Conservation (phyloP, 1,140 invertebrate genomes). For the Steinernema feltiae region DNA sequence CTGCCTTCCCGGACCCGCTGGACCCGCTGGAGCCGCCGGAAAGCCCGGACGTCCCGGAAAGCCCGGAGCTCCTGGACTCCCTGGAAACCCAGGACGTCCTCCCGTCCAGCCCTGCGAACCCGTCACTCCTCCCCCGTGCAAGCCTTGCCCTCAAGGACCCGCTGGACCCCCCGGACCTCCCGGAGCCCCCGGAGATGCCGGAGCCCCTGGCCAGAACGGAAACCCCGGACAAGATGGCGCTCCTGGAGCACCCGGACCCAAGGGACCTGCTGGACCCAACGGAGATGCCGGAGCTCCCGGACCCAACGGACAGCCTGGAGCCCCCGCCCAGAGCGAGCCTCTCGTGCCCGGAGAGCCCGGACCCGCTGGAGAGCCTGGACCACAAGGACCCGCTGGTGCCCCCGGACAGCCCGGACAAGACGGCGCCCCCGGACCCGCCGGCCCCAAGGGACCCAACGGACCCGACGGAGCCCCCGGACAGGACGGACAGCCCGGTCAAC, state of each 20-base stretch:
- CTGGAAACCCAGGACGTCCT: no score
- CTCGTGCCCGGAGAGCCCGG: constrained; percentile 14
- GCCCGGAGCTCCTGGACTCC: no score
- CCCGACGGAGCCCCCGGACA: constrained; percentile 27
- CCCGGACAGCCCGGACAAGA: constrained; percentile 19
- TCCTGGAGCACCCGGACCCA: constrained; percentile 23
- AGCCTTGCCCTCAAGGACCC: no score
- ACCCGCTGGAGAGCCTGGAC: constrained; percentile 17
- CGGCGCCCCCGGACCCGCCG: constrained; percentile 25
- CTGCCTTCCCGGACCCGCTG: no score
- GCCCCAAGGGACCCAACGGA: constrained; percentile 33
- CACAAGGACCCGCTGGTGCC: constrained; percentile 6
- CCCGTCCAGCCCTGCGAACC: no score
- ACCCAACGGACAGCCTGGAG: constrained; percentile 9
- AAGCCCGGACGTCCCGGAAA: no score
- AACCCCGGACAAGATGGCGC: constrained; percentile 19
- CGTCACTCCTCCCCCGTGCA: no score
- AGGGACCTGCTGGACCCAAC: constrained; percentile 28
- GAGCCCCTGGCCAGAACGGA: constrained; percentile 23
- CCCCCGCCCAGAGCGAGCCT: not conserved
- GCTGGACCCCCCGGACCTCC: constrained; percentile 35
- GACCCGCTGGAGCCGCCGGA: no score
- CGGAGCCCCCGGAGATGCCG: constrained; percentile 32
- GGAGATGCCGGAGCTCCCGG: constrained; percentile 21
- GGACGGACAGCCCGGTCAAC: constrained; percentile 27